Evolutionary conservation across 2,888 invertebrate genomes (phyloP).

Genomic region (Melinaea menophilus): DNA sequence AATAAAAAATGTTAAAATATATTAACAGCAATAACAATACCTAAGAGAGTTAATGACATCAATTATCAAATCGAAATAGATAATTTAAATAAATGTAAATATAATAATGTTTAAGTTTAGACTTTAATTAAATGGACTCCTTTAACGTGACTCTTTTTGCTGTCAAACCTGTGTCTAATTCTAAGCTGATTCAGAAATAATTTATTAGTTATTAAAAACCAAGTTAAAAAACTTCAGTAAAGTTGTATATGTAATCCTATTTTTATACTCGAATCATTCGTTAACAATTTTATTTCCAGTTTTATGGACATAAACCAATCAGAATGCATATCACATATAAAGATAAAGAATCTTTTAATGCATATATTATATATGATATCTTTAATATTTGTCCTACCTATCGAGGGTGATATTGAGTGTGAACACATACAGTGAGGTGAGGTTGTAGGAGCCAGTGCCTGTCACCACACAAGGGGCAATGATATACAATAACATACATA

Average conservation of each 20-base stretch:
- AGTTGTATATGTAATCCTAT: too few species aligned
- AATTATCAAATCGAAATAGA: background rate
- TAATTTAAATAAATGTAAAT: background rate
- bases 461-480: slow-evolving; percentile 91
- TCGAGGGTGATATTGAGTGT: slow-evolving; percentile 95
- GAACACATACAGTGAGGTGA: slow-evolving; percentile 94
- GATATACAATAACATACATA: slow-evolving; percentile 27
- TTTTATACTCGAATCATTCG: too few species aligned
- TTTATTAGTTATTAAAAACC: too few species aligned
- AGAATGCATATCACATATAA: too few species aligned
- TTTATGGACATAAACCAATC: too few species aligned
- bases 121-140: background rate
- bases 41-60: too few species aligned
- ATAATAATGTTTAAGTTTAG: background rate
- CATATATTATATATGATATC: background rate
- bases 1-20: too few species aligned
- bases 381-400: slow-evolving; percentile 78
- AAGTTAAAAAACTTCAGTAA: too few species aligned
- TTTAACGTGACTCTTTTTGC: background rate
- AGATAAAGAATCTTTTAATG: too few species aligned
- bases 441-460: slow-evolving; percentile 94
- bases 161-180: background rate
- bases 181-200: background rate
- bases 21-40: too few species aligned
- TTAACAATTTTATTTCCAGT: too few species aligned